Percentiles rank a stretch among this genome's conserved stretches.
Conservation (phyloP, 2,797 vertebrate species). For the Acestrorhynchus altus region DNA sequence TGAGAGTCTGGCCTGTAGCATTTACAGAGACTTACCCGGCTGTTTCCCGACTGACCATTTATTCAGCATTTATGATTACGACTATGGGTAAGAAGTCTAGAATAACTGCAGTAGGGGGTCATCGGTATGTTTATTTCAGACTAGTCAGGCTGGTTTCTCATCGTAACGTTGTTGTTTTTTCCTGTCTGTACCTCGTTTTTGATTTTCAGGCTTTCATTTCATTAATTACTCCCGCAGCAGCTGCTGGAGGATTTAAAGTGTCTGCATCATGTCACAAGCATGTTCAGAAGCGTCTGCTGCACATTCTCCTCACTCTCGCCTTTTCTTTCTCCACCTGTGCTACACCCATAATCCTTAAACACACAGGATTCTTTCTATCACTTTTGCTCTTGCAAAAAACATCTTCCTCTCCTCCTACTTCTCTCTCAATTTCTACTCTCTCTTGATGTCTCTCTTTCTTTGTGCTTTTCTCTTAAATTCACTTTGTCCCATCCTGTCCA, state of each 20-base stretch:
- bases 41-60: too few relatives aligned
- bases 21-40: too few relatives aligned
- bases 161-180: not conserved
- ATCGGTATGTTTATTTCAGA: not conserved
- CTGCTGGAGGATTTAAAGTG: slow-evolving; percentile 17
- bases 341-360: not conserved
- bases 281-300: slow-evolving; percentile 31
- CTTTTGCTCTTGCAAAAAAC: not conserved
- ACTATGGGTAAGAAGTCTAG: not conserved
- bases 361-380: not conserved
- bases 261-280: slow-evolving; percentile 12
- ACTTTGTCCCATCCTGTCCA: not conserved
- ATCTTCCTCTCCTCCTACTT: not conserved
- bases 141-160: not conserved
- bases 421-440: not conserved
- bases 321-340: not conserved
- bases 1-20: too few relatives aligned
- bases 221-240: not conserved
- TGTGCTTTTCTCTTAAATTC: not conserved
- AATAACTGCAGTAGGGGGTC: not conserved
- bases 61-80: not conserved
- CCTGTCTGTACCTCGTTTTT: too few relatives aligned
- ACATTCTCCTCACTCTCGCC: not conserved
- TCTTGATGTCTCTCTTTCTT: not conserved
- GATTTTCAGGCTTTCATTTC: not conserved